phyloP scores from a whole-genome alignment of 1,140 invertebrate species.

The Magallana ariakensis region DNA sequence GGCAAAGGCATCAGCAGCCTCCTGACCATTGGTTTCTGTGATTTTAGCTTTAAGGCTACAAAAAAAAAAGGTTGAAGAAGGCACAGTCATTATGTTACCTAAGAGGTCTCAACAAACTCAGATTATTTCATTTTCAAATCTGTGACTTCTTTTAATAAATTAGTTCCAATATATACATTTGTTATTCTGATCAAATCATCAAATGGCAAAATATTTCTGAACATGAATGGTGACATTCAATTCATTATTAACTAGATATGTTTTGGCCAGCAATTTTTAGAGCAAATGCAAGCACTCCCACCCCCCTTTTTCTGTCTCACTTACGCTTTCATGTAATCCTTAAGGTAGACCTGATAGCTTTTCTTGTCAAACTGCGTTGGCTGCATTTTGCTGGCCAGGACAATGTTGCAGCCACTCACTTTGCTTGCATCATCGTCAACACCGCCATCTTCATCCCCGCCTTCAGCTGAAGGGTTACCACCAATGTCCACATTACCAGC shows the following conservation, averaged over 20 bases:
- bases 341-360: constrained; percentile 20
- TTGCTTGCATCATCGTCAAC: constrained; percentile 26
- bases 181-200: too few species aligned
- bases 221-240: too few species aligned
- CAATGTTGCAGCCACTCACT: constrained; percentile 17
- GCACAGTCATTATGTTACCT: neutral
- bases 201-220: too few species aligned
- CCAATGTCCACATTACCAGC: constrained; percentile 26
- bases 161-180: too few species aligned
- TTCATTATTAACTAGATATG: too few species aligned
- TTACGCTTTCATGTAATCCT: constrained; percentile 43
- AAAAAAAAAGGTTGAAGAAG: neutral
- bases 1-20: constrained; percentile 41
- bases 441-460: neutral
- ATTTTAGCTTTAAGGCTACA: constrained; percentile 36
- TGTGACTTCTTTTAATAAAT: too few species aligned
- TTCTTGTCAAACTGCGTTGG: constrained; percentile 49
- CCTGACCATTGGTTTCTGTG: constrained; percentile 17
- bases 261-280: too few species aligned
- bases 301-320: neutral
- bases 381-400: constrained; percentile 30
- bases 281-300: too few species aligned
- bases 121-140: neutral
- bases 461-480: constrained; percentile 47
- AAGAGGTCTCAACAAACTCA: neutral